Base-by-base conservation (phyloP, 2,797 vertebrate genomes). In the Xenentodon cancila region DNA sequence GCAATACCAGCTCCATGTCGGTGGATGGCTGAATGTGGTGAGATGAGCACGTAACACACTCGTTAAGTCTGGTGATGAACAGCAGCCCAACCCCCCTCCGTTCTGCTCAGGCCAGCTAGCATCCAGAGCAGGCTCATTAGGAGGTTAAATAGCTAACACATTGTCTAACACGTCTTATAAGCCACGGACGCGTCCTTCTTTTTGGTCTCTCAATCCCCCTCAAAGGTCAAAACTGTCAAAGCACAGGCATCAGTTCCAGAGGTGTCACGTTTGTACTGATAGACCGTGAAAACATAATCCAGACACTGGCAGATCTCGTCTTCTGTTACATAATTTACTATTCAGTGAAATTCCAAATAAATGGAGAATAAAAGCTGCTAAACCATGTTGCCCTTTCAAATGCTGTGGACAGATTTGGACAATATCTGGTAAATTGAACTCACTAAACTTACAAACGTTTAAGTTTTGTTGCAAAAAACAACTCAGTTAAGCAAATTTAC, bases 181-280 rank as follows among this genome's bases (percentile, higher is more conserved):
- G 18, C 19, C 20, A 27, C 54, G 17, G 12, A 4, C 40, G n/a
- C 42, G 40, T 46, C 16, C 8, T 67, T 18, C 18, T 22, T 46
- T 53, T 42, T 21, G 16, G 67, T 37, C 13, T 40, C 30, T 55
- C 37, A 54, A 37, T 59, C 50, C 57, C 61, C n/a, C 15, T 51
- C 22, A 65, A 59, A 71, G 57, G 51, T 53, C 55, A 50, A 34
- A 4, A 7, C 59, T 57, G 50, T 49, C 40, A 50, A 27, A 2
- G 5, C 30, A 27, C 46, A 25, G 20, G 40, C 61, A 25, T 11
- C 19, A 37, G n/a, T 30, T 21, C 48, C n/a, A 25, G 21, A 25
- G 46, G 27, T 56, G 37, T 61, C 67, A 46, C n/a, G 12, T 51
- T 52, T 66, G 32, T 49, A 48, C 18, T 12, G 18, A 50, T 42